These are phyloP conservation scores for Bombycilla garrulus DNA, from an alignment of 2,113 vertebrate genomes.

Conservation along the genomic window DNA sequence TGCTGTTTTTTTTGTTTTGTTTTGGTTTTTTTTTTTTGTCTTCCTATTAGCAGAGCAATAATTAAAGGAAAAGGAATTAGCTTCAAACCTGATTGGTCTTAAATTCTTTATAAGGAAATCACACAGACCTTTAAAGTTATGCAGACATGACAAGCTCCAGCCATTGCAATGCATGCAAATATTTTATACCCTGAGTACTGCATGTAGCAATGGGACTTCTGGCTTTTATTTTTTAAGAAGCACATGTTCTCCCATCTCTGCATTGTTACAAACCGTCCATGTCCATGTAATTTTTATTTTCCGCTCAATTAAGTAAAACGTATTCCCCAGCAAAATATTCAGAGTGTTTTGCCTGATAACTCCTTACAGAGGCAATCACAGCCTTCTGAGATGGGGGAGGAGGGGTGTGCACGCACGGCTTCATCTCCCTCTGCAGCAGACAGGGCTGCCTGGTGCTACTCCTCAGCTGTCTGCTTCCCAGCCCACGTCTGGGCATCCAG, in stretches of 20 bases:
- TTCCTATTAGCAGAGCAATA: not conserved
- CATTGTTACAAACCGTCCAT: not conserved
- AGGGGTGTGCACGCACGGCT: fast-evolving
- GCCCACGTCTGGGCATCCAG: not conserved
- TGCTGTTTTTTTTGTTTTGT: not conserved
- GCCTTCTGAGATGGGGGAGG: not conserved
- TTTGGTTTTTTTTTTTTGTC: not conserved
- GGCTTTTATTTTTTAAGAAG: not conserved
- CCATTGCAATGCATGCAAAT: not conserved
- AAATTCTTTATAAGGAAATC: slow-evolving; percentile 27
- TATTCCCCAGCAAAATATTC: slow-evolving; percentile 7
- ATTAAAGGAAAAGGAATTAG: slow-evolving; percentile 35
- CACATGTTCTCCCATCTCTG: not conserved
- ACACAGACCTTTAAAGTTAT: slow-evolving; percentile 4
- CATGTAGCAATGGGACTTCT: not conserved
- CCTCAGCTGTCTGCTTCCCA: not conserved
- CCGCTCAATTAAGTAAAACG: not conserved
- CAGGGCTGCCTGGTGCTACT: not conserved
- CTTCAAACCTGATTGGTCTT: slow-evolving; percentile 38
- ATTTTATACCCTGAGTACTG: not conserved
- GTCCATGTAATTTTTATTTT: slow-evolving; percentile 31
- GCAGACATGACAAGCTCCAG: not conserved
- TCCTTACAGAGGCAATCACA: not conserved
- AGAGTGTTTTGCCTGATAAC: not conserved
- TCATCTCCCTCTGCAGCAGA: not conserved